These are phyloP conservation scores for Globodera ellingtonae DNA, from an alignment of 1,140 invertebrate species.

Conservation along the genomic window DNA sequence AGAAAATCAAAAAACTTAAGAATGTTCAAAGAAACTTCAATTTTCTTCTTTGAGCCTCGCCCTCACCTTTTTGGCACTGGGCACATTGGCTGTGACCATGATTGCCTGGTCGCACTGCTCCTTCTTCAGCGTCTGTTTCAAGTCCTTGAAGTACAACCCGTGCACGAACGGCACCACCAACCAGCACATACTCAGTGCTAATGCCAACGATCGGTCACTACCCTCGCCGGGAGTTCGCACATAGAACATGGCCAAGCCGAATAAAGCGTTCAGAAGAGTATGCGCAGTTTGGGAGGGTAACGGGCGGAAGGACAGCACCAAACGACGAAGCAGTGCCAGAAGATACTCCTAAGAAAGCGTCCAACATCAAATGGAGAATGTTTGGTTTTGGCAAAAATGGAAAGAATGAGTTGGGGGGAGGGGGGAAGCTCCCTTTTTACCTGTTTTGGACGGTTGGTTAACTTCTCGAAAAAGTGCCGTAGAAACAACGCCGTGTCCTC, in stretches of 20 bases:
- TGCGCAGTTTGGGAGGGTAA: constrained; percentile 96
- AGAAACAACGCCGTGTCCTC: constrained; percentile 95
- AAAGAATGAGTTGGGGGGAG: constrained; percentile 10
- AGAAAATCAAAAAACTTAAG: neutral
- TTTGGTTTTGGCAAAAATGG: constrained; percentile 41
- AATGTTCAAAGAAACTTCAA: too few relatives aligned
- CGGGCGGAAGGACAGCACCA: constrained; percentile 87
- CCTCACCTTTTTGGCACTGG: constrained; percentile 94
- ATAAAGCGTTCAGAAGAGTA: constrained; percentile 95
- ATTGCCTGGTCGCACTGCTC: constrained; percentile 97
- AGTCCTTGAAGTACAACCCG: constrained; percentile 98
- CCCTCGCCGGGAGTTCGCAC: constrained; percentile 80
- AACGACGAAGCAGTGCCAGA: constrained; percentile 85
- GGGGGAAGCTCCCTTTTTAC: constrained; percentile 41
- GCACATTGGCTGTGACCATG: constrained; percentile 94
- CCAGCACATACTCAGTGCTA: constrained; percentile 90
- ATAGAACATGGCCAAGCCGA: constrained; percentile 99
- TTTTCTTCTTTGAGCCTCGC: too few relatives aligned
- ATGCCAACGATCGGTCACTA: constrained; percentile 82
- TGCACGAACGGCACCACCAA: constrained; percentile 91
- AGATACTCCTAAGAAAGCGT: constrained; percentile 75
- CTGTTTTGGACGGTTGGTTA: constrained; percentile 87
- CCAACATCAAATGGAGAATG: too few relatives aligned
- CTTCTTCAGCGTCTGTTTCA: constrained; percentile 96
- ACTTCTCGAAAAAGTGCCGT: constrained; percentile 88